Evolutionary conservation across 1,140 invertebrate species (phyloP).

Genomic region (Brachionus asplanchnoidis): DNA sequence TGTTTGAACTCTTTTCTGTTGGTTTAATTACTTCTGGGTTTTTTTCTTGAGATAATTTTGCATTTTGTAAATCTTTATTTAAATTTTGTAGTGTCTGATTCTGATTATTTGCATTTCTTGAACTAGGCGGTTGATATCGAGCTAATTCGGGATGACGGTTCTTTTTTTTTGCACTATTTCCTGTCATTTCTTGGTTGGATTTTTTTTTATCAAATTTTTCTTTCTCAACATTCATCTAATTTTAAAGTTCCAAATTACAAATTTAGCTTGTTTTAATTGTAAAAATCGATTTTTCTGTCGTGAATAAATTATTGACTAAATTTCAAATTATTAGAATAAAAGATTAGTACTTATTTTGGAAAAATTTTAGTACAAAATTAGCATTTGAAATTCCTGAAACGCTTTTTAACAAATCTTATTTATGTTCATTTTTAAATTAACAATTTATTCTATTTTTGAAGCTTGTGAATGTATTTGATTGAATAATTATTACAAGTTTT

Average conservation of each 20-base stretch:
- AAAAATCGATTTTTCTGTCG: background rate
- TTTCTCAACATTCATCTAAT: background rate
- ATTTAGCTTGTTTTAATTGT: background rate
- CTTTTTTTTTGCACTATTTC: background rate
- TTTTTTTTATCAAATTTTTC: background rate
- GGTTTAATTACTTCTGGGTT: background rate
- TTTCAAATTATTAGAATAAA: background rate
- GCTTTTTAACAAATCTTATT: background rate
- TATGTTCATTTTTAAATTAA: background rate
- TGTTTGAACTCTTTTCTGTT: background rate
- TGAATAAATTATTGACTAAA: background rate
- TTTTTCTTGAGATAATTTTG: background rate
- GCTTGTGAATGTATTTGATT: background rate
- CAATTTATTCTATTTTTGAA: background rate
- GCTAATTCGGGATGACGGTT: constrained; percentile 25
- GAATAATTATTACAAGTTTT: background rate
- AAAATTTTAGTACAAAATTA: background rate
- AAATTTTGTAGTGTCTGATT: background rate
- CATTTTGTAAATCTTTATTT: background rate
- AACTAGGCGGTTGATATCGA: constrained; percentile 37
- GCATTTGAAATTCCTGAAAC: background rate
- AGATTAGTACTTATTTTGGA: background rate
- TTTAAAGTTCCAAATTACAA: background rate
- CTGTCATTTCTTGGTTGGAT: background rate
- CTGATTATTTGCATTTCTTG: background rate